Base-by-base conservation (phyloP, 2,113 vertebrate genomes). In the Oncorhynchus keta region DNA sequence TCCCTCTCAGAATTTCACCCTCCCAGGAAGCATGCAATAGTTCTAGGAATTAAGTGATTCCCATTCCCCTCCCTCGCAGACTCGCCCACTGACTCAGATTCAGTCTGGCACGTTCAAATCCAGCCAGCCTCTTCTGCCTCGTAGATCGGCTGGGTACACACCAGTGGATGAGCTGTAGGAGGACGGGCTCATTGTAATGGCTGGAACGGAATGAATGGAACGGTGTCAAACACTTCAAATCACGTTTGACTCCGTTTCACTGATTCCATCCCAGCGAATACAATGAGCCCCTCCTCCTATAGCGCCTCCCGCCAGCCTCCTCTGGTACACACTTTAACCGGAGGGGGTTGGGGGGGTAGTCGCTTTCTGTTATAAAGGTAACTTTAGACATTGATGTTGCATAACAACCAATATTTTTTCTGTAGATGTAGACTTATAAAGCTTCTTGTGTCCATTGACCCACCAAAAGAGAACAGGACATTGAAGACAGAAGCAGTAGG, bases 11-110 rank as follows among this genome's bases (percentile, higher is more conserved):
- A 90, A 92, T 81, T 85, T 81, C 84, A 68, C 83, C 82, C 91
- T 93, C 93, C 93, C 92, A 85, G 91, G 92, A 94, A 94, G 90
- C 86, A 81, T 85, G 91, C 86, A 86, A 88, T 82, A 90, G 86
- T 93, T 93, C 92, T 87, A 77, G 87, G 92, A 93, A 94, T 90
- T 87, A 68, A 76, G 89, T 90, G 91, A 92, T 92, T 83, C 76
- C 83, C 91, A 90, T 89, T 88, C 90, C 90, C 87, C 86, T 45
- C 39, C 39, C 39, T 91, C 65, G 79, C 91, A 82, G 75, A 78
- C 86, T 80, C 83, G 78, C 85, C 84, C 70, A 74, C 90, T 92
- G 84, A 89, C 85, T 89, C 86, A 86, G 86, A 93, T 79, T 55
- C 78, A 6, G 84, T 86, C 81, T 84, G 81, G 79, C 82, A 82